phyloP scores from a whole-genome alignment of 2,797 vertebrate genomes.

The Macropus fuliginosus region DNA sequence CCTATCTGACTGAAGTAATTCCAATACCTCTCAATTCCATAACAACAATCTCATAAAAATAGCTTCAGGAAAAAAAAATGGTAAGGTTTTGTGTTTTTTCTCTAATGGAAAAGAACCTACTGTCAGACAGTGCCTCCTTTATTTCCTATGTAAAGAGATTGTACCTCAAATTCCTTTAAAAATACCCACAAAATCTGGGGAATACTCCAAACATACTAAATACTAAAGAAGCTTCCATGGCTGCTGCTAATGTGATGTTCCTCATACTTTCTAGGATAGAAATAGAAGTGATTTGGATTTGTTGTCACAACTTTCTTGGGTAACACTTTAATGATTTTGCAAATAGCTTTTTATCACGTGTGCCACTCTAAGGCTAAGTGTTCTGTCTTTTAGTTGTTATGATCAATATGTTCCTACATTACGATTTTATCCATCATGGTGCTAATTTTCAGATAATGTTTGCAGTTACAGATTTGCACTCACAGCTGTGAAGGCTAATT shows the following conservation, averaged over 20 bases:
- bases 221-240: background rate
- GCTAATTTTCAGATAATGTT: conserved; percentile 71
- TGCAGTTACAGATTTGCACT: conserved; percentile 68
- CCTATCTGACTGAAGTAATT: background rate
- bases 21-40: background rate
- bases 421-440: conserved; percentile 71
- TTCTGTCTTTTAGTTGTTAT: conserved; percentile 60
- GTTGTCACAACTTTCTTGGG: conserved; percentile 47
- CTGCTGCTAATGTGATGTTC: background rate
- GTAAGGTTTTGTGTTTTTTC: background rate
- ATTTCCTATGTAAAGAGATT: background rate
- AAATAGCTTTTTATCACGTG: conserved; percentile 66
- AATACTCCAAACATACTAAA: background rate
- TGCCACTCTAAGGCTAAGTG: conserved; percentile 54
- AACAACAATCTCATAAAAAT: background rate
- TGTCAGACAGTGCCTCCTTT: background rate
- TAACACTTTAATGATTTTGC: conserved; percentile 61
- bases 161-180: background rate
- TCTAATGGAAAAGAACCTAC: background rate
- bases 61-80: background rate
- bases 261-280: conserved; percentile 57
- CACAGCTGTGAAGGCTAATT: conserved; percentile 73
- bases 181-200: background rate
- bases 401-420: conserved; percentile 64
- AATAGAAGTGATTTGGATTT: conserved; percentile 51